These are phyloP conservation scores for Umimayanthus kanabou DNA, from an alignment of 92 coral and sea anemone genomes.

Conservation along the genomic window DNA sequence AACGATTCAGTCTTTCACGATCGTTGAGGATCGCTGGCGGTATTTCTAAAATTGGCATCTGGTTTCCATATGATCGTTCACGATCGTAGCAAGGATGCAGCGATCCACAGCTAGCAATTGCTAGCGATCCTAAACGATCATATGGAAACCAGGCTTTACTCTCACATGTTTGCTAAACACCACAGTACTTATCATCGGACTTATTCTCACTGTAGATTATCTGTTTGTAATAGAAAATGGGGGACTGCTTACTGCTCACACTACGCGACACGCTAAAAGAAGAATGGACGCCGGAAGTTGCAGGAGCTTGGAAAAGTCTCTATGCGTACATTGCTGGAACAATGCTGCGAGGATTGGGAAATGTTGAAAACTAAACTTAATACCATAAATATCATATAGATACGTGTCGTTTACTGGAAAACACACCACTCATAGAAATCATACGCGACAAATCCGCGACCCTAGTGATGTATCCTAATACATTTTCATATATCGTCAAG, in stretches of 20 bases:
- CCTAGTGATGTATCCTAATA: no score
- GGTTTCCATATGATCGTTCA: no score
- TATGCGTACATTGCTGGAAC: constrained; percentile 76
- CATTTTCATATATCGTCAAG: no score
- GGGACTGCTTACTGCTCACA: constrained; percentile 60
- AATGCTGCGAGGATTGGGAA: constrained; percentile 71
- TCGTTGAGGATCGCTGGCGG: no score
- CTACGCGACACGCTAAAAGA: constrained; percentile 63
- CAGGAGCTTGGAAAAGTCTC: constrained; percentile 79
- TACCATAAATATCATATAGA: background rate
- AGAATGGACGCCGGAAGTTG: constrained; percentile 81
- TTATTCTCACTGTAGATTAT: background rate
- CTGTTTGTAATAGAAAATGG: constrained; percentile 68
- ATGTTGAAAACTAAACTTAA: background rate
- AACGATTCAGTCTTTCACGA: no score
- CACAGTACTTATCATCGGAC: background rate
- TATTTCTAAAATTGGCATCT: no score
- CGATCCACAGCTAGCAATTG: no score
- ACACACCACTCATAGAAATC: background rate
- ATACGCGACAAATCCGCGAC: no score
- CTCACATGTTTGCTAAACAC: background rate
- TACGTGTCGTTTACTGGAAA: background rate
- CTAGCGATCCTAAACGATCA: no score
- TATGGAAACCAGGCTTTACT: no score
- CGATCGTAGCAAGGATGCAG: no score